phyloP scores from a whole-genome alignment of 2,113 vertebrate species.

The Perca schrenkii region DNA sequence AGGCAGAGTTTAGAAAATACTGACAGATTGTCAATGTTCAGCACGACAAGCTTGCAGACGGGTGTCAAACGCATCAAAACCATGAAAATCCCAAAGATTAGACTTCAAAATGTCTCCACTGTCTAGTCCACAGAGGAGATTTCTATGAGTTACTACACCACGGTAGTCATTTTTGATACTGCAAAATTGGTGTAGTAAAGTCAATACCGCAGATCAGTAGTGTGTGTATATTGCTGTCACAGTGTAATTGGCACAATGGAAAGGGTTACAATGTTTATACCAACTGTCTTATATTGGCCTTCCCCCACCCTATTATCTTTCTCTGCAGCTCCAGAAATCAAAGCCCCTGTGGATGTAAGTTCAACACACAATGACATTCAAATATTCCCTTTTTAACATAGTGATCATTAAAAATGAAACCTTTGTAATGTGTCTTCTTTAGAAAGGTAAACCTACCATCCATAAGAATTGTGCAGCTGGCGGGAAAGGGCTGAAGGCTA shows the following conservation, averaged over 20 bases:
- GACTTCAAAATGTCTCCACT: neutral
- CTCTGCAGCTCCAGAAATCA: conserved; percentile 7
- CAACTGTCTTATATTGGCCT: neutral
- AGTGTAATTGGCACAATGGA: neutral
- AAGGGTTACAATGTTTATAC: neutral
- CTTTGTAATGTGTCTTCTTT: neutral
- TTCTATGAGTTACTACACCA: too few species aligned
- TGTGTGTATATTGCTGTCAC: neutral
- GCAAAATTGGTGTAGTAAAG: neutral
- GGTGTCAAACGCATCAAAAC: too few species aligned
- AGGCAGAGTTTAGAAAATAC: too few species aligned
- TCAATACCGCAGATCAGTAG: neutral
- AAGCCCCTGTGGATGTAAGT: conserved; percentile 20
- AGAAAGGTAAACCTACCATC: conserved; percentile 13
- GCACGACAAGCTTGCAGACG: too few species aligned
- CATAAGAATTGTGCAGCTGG: rapidly evolving
- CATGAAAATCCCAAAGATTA: neutral
- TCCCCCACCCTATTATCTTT: neutral
- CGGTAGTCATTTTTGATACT: too few species aligned
- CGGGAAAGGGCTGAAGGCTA: too few species aligned
- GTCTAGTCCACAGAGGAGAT: too few species aligned
- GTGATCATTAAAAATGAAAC: neutral
- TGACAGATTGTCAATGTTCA: too few species aligned
- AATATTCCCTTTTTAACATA: neutral
- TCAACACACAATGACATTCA: neutral